phyloP scores from a whole-genome alignment of 2,888 invertebrate species.

The Tuta absoluta region DNA sequence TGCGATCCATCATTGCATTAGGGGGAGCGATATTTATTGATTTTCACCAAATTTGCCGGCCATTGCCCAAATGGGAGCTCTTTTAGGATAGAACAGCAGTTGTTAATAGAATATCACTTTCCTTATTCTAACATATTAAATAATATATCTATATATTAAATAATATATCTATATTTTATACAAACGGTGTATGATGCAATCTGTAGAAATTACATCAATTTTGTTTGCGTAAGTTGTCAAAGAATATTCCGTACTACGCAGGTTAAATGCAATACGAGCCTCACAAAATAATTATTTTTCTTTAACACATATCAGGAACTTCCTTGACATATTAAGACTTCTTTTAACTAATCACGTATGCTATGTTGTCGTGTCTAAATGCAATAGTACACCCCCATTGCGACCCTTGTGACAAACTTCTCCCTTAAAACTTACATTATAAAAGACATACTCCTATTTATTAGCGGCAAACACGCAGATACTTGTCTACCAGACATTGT shows the following conservation, averaged over 20 bases:
- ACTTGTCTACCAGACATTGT: constrained; percentile 17
- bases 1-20: constrained; percentile 74
- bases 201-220: too few relatives aligned
- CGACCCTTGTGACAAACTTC: constrained; percentile 52
- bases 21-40: constrained; percentile 68
- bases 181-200: too few relatives aligned
- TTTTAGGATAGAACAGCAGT: neutral
- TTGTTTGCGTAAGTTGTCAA: too few relatives aligned
- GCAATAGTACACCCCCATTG: constrained; percentile 46
- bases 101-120: neutral
- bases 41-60: constrained; percentile 56
- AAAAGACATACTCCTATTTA: constrained; percentile 59
- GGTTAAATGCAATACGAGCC: too few relatives aligned
- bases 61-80: constrained; percentile 5
- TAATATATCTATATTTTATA: too few relatives aligned
- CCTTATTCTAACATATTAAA: too few relatives aligned
- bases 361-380: constrained; percentile 59
- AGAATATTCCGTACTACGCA: too few relatives aligned
- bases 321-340: constrained; percentile 19
- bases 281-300: neutral
- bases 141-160: too few relatives aligned
- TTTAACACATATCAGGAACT: neutral
- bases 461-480: constrained; percentile 55
- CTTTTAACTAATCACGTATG: constrained; percentile 34
- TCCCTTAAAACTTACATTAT: constrained; percentile 50